Evolutionary conservation across 2,113 vertebrate genomes (phyloP).

Genomic region (Gymnobelideus leadbeateri): DNA sequence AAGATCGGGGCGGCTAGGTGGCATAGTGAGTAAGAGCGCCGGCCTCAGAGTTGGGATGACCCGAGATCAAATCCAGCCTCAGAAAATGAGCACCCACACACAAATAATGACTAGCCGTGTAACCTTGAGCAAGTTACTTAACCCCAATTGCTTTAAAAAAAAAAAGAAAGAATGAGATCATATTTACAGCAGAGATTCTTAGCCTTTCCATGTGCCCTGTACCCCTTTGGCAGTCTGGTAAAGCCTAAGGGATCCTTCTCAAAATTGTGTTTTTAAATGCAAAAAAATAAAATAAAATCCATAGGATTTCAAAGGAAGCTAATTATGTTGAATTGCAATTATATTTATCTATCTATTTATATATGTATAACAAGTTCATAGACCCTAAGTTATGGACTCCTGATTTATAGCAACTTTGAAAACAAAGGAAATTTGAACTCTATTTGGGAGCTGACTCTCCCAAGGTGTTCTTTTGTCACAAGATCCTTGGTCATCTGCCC

Average conservation of each 20-base stretch:
- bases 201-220: background rate
- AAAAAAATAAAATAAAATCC: background rate
- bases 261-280: background rate
- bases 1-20: too few relatives aligned
- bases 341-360: too few relatives aligned
- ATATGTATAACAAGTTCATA: background rate
- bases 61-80: too few relatives aligned
- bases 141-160: too few relatives aligned
- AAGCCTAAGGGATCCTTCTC: background rate
- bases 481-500: background rate
- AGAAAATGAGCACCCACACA: too few relatives aligned
- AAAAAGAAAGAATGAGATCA: conserved; percentile 16
- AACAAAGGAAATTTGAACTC: conserved; percentile 31
- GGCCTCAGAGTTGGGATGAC: too few relatives aligned
- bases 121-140: too few relatives aligned
- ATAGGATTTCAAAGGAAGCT: background rate
- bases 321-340: background rate
- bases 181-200: background rate
- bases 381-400: background rate
- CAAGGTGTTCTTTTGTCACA: background rate
- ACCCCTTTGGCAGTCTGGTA: background rate
- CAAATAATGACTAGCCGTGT: too few relatives aligned
- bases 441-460: background rate
- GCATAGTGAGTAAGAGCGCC: too few relatives aligned
- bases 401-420: conserved; percentile 45